These are phyloP conservation scores for Dysidea cf. avara DNA, from an alignment of 37 sponge, comb jelly and placozoan genomes.

Conservation along the genomic window DNA sequence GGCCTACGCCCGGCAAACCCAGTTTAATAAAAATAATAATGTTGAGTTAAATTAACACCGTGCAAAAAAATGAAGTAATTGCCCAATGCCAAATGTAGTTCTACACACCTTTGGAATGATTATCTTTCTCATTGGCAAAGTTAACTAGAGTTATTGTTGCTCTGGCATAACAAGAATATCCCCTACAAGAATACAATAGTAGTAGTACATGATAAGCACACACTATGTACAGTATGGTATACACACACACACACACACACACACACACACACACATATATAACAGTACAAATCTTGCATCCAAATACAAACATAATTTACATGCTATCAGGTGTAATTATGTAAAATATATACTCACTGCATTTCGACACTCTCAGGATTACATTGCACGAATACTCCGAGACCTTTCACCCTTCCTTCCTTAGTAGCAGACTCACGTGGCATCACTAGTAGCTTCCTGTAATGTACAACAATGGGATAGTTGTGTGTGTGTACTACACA, in stretches of 20 bases:
- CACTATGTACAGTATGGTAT: background rate
- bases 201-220: no score
- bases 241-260: slow-evolving; percentile 9
- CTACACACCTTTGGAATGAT: no score
- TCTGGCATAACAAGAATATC: no score
- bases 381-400: slow-evolving; percentile 97
- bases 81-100: no score
- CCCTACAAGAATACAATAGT: no score
- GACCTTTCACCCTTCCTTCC: slow-evolving; percentile 27
- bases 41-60: no score
- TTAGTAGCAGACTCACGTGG: slow-evolving; percentile 44
- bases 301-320: slow-evolving; percentile 27
- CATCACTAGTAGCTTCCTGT: slow-evolving; percentile 85
- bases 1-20: no score
- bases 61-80: no score
- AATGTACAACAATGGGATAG: background rate
- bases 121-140: no score
- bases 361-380: slow-evolving; percentile 73
- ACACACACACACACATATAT: slow-evolving; percentile 1
- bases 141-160: no score
- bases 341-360: slow-evolving; percentile 34
- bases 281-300: no score
- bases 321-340: slow-evolving; percentile 29
- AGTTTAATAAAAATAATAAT: no score
- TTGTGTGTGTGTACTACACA: background rate